Base-by-base conservation (phyloP, 2,888 invertebrate genomes). In the Trichopoda pennipes region DNA sequence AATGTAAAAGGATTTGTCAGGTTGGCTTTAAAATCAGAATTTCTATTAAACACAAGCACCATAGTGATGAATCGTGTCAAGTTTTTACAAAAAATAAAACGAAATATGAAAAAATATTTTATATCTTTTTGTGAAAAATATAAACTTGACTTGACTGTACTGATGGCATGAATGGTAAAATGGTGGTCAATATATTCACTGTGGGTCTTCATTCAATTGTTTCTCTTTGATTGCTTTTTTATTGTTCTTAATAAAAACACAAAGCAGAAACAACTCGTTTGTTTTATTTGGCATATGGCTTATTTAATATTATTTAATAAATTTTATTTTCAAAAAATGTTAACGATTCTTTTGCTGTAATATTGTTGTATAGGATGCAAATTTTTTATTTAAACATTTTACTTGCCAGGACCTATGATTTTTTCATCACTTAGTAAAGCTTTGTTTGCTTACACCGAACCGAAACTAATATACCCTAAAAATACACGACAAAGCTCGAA, bases 241-340 rank as follows among this genome's bases (percentile, higher is more conserved):
- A 19, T 17, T 28, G 28, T 28, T 28, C 28, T 38, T 17, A 14
- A 60, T 32, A 32, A 55, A 44, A 61, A 44, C 2, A 0, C 21
- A 23, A 47, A 23, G 8, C 28, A 28, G 28, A 28, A 28, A 28
- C 28, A 28, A 7, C 7, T 17, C 38, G 38, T 64, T 64, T 64
- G 35, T 23, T 14, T 74, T 75, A 42, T 66, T 66, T 51, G 49
- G 19, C 58, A 66, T 44, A 75, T 75, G 64, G 42, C 28, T 66
- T 74, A 58, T 12, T 44, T n/a, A n/a, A 19, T 58, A 35, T 7
- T 58, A 47, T 42, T 42, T n/a, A 58, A 19, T 44, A 12, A n/a
- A 19, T 58, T 47, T 7, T 58, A 47, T 44, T 44, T 28, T 16
- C n/a, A 35, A 21, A 49, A 38, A 72, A 60, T 38, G 49, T 28